phyloP scores from a whole-genome alignment of 2,888 invertebrate species.

The Tuta absoluta region DNA sequence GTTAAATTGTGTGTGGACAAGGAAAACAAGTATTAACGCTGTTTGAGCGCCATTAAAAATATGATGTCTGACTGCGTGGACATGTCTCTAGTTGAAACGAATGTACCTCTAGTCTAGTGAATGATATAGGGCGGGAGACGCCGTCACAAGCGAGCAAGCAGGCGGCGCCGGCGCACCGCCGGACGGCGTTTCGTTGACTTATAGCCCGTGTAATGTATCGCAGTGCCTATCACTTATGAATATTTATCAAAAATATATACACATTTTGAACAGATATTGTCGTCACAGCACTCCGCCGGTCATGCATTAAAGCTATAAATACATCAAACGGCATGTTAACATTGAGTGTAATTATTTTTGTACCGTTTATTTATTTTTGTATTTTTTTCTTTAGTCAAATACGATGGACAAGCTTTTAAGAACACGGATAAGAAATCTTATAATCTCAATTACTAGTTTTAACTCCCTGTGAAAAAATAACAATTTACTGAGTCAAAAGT shows the following conservation, averaged over 20 bases:
- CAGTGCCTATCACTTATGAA: conserved; percentile 79
- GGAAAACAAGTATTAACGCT: conserved; percentile 50
- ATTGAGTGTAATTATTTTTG: conserved; percentile 69
- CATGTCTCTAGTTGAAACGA: conserved; percentile 61
- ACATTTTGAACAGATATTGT: conserved; percentile 63
- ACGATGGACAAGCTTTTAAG: conserved; percentile 61
- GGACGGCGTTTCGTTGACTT: conserved; percentile 72
- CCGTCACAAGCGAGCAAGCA: conserved; percentile 39
- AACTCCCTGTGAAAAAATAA: background rate
- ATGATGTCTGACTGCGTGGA: conserved; percentile 68
- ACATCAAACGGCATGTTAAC: conserved; percentile 63
- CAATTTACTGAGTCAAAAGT: background rate
- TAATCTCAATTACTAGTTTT: conserved; percentile 27
- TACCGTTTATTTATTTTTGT: too few relatives aligned
- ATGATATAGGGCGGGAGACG: conserved; percentile 53
- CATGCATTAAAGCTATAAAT: conserved; percentile 64
- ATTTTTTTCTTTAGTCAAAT: conserved; percentile 63
- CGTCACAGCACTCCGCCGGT: conserved; percentile 49
- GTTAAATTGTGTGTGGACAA: conserved; percentile 69
- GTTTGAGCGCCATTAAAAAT: conserved; percentile 66
- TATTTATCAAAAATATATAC: conserved; percentile 73
- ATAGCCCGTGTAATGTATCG: conserved; percentile 73
- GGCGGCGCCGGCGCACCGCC: conserved; percentile 30
- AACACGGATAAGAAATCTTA: conserved; percentile 64
- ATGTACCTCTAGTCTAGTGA: conserved; percentile 42